Evolutionary conservation across 2,888 invertebrate genomes (phyloP).

Genomic region (Drosophila glabriapex): DNA sequence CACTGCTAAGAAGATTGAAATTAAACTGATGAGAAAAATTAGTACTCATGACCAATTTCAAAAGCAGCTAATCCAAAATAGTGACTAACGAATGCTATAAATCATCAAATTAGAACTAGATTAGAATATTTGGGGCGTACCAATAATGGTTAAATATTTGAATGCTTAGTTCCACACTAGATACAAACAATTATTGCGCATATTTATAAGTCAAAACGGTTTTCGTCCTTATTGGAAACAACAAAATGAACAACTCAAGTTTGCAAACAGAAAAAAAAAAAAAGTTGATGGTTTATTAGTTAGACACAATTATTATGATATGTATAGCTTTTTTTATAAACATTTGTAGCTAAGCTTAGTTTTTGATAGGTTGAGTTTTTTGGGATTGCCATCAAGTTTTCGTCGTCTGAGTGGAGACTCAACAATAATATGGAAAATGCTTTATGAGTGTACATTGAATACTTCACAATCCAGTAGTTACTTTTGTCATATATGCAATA

Average conservation of each 20-base stretch:
- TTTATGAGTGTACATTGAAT: conserved; percentile 47
- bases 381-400: conserved; percentile 24
- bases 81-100: conserved; percentile 36
- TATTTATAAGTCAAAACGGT: conserved; percentile 62
- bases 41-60: conserved; percentile 57
- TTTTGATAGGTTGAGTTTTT: conserved; percentile 70
- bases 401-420: conserved; percentile 21
- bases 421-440: conserved; percentile 48
- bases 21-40: conserved; percentile 25
- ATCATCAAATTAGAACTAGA: conserved; percentile 32
- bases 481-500: conserved; percentile 76
- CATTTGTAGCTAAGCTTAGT: conserved; percentile 61
- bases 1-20: conserved; percentile 20
- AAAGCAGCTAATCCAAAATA: conserved; percentile 19
- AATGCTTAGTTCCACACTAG: conserved; percentile 27
- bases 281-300: conserved; percentile 61
- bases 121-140: conserved; percentile 28
- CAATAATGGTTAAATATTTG: conserved; percentile 23
- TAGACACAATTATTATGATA: conserved; percentile 65
- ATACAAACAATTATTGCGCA: conserved; percentile 20
- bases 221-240: conserved; percentile 76
- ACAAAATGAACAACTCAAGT: background rate
- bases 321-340: conserved; percentile 59
- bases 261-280: conserved; percentile 9
- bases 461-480: conserved; percentile 79